phyloP scores from a whole-genome alignment of 2,888 invertebrate species.

The Marasmarcha lunaedactyla region DNA sequence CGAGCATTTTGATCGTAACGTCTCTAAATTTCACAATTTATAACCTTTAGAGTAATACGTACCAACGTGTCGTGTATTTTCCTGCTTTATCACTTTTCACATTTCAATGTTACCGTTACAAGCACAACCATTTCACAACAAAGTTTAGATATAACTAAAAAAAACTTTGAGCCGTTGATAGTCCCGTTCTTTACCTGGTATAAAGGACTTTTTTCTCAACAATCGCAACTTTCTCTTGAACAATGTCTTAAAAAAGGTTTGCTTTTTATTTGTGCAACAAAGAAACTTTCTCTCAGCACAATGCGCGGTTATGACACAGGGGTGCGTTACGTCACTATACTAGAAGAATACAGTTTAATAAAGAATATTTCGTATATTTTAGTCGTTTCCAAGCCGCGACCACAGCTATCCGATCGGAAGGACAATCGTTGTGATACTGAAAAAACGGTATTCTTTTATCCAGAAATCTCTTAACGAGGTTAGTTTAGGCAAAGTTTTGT shows the following conservation, averaged over 20 bases:
- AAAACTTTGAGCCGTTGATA: constrained; percentile 42
- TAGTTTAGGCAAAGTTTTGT: constrained; percentile 70
- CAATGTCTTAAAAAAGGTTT: constrained; percentile 47
- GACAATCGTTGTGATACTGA: constrained; percentile 67
- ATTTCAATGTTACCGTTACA: not conserved
- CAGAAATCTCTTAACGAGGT: constrained; percentile 68
- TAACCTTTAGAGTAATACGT: not conserved
- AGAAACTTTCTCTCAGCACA: constrained; percentile 45
- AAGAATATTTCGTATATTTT: no score
- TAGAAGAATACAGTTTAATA: not conserved
- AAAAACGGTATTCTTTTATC: constrained; percentile 66
- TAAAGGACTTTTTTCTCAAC: constrained; percentile 42
- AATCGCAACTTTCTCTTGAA: constrained; percentile 53
- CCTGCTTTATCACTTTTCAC: not conserved
- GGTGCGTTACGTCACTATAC: constrained; percentile 23
- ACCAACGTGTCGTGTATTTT: not conserved
- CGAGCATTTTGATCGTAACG: constrained; percentile 15
- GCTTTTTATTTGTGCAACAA: constrained; percentile 30
- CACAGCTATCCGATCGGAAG: constrained; percentile 61
- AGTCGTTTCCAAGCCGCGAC: constrained; percentile 28
- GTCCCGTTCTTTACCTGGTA: constrained; percentile 42
- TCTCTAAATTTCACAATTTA: no score
- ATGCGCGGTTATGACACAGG: not conserved
- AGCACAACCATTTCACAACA: constrained; percentile 38
- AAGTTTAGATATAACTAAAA: constrained; percentile 51